Base-by-base conservation (phyloP, 2,797 vertebrate genomes). In the Acanthopagrus latus region DNA sequence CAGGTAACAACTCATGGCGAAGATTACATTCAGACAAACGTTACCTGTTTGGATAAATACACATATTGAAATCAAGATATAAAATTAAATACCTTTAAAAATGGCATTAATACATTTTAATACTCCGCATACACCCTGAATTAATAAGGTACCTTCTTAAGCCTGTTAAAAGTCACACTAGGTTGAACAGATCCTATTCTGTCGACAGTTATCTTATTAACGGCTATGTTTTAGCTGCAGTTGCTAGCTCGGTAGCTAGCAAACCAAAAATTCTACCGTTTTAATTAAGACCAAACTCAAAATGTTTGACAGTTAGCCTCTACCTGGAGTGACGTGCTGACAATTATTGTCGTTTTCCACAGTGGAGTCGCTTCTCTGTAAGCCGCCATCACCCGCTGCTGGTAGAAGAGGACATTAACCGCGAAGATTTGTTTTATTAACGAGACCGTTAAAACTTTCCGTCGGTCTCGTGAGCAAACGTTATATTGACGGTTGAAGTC, bases 261-360 rank as follows among this genome's bases (percentile, higher is more conserved):
- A 38, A 38, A 58, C 20, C 14, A 14, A 7, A 17, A 29, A 23
- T 21, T 52, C 50, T 21, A 12, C 11, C 11, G 7, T 56, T 11
- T n/a, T 21, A 7, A 21, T 29, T 17, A 48, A 0, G 41, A 5
- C 9, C 18, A 21, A 57, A 16, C 10, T 9, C 6, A 13, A 44
- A 65, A 21, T 6, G 1, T 21, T 13, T 8, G 2, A 17, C 7
- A 18, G 5, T 23, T 10, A 1, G 3, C 20, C 1, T 12, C 2
- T 43, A 66, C 70, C 97, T 96, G 95, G 43, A 98, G 94, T 14
- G 95, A 94, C 0, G 94, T 79, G 73, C 96, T 99, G 80, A 97
- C 81, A 60, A 99, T 97, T 59, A 98, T 76, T 0, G 97, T 99
- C 5, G 97, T 97, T 88, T 85, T 93, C 97, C 97, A 98, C 38